A percentile compares a stretch with the other conserved stretches of the same genome.
phyloP scores from a whole-genome alignment of 2,888 invertebrate species.

The Bembecia ichneumoniformis region DNA sequence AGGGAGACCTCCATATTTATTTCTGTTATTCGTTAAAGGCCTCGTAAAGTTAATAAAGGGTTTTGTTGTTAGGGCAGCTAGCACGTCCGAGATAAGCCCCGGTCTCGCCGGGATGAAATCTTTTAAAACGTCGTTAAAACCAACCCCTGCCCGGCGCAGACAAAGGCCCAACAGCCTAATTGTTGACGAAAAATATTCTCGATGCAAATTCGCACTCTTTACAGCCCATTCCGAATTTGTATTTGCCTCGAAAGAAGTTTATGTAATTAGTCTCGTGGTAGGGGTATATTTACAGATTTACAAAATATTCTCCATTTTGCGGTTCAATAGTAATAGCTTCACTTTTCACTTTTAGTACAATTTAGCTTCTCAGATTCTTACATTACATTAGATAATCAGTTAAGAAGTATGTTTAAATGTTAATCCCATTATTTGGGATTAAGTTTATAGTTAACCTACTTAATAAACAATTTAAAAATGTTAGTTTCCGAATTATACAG shows the following conservation, averaged over 20 bases:
- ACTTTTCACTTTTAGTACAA: too few relatives aligned
- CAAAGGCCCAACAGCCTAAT: constrained; percentile 64
- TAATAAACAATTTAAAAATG: too few relatives aligned
- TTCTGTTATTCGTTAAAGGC: constrained; percentile 66
- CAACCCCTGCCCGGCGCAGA: constrained; percentile 55
- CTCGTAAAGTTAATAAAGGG: constrained; percentile 70
- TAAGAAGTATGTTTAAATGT: too few relatives aligned
- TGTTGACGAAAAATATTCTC: constrained; percentile 70
- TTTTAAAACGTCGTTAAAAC: constrained; percentile 71
- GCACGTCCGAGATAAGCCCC: constrained; percentile 63
- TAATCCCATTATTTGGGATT: too few relatives aligned
- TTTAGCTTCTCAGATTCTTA: too few relatives aligned
- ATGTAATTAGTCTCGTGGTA: constrained; percentile 53
- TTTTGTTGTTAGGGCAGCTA: constrained; percentile 58
- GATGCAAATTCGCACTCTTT: constrained; percentile 69
- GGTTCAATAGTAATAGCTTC: too few relatives aligned
- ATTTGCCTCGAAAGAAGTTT: constrained; percentile 57
- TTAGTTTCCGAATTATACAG: too few relatives aligned
- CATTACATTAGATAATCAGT: too few relatives aligned
- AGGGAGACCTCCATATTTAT: constrained; percentile 61
- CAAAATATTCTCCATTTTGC: constrained; percentile 9
- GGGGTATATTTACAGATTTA: constrained; percentile 28
- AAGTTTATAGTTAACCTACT: too few relatives aligned
- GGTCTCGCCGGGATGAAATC: constrained; percentile 54
- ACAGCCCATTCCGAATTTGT: constrained; percentile 68